Evolutionary conservation across 1,140 invertebrate species (phyloP).

Genomic region (Dendroctonus valens): DNA sequence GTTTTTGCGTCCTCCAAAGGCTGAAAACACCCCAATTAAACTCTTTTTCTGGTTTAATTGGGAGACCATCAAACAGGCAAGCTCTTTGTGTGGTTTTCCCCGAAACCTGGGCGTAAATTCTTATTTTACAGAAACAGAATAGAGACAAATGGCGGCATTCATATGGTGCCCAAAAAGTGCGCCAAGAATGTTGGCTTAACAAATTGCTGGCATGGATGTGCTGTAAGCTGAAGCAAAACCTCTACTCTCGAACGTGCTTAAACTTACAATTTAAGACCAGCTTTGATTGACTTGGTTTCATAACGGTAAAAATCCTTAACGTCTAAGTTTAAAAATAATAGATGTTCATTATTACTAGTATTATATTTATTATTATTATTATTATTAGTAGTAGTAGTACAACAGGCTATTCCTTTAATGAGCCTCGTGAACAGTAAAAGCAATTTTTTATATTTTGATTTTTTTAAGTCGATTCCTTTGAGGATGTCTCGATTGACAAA

Average conservation of each 20-base stretch:
- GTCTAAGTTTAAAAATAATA: slow-evolving; percentile 27
- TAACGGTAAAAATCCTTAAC: slow-evolving; percentile 32
- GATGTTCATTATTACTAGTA: slow-evolving; percentile 6
- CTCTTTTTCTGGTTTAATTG: no score
- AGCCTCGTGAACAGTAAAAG: slow-evolving; percentile 28
- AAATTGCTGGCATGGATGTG: slow-evolving; percentile 46
- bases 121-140: slow-evolving; percentile 13
- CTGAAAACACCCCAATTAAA: no score
- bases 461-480: slow-evolving; percentile 6
- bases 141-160: slow-evolving; percentile 12
- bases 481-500: background rate
- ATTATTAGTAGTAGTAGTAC: background rate
- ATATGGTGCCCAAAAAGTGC: slow-evolving; percentile 43
- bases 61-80: no score
- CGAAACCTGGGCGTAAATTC: background rate
- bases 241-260: slow-evolving; percentile 42
- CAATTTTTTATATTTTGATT: slow-evolving; percentile 27
- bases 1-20: background rate
- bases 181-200: slow-evolving; percentile 42
- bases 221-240: slow-evolving; percentile 46
- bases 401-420: slow-evolving; percentile 32
- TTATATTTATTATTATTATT: slow-evolving; percentile 2
- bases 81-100: no score
- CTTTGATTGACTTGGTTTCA: slow-evolving; percentile 40
- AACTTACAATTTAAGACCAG: slow-evolving; percentile 40